Base-by-base conservation (phyloP, 2,888 invertebrate genomes). In the Callyntrura sp. region DNA sequence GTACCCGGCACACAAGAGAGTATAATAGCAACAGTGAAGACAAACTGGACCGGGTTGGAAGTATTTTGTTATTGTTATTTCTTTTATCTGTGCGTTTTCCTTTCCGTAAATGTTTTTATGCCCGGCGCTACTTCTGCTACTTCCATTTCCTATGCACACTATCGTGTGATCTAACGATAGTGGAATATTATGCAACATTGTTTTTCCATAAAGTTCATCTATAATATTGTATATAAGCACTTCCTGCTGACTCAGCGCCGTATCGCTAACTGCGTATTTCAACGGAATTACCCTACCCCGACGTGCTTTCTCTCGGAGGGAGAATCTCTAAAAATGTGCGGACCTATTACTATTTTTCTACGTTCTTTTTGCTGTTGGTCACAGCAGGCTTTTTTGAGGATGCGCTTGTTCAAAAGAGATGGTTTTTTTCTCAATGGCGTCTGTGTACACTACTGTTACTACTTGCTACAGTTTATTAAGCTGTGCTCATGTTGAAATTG, bases 171-270 rank as follows among this genome's bases (percentile, higher is more conserved):
- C 25, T 76, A 86, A 65, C 79, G 65, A 51, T 79, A 62, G 62
- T 60, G 51, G 79, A 86, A 79, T 86, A 79, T 86, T 86, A 86
- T 86, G 60, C 85, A 85, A 79, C 86, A 79, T 68, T 86, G 86
- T 79, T 86, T 86, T 65, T 79, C 28, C 86, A 78, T 86, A 85
- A 68, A 73, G 35, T 60, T 60, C 60, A 81, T 43, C 73, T 43
- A 45, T 82, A 35, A 45, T 60, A 20, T 20, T 35, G 51, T 65
- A 82, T 65, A 82, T 83, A 68, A 62, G 45, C 62, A 51, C 60
- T 82, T 82, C 45, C 81, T 79, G 79, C 79, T 79, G 79, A 79
- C 60, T 79, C 79, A 79, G 79, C 57, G 48, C 23, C 48, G 20
- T 68, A 68, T 17, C n/a, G 68, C 68, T 43, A 68, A 68, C 68